Percentiles rank a stretch among this genome's conserved stretches.
Conservation (phyloP, 2,113 vertebrate genomes). For the Rissa tridactyla region DNA sequence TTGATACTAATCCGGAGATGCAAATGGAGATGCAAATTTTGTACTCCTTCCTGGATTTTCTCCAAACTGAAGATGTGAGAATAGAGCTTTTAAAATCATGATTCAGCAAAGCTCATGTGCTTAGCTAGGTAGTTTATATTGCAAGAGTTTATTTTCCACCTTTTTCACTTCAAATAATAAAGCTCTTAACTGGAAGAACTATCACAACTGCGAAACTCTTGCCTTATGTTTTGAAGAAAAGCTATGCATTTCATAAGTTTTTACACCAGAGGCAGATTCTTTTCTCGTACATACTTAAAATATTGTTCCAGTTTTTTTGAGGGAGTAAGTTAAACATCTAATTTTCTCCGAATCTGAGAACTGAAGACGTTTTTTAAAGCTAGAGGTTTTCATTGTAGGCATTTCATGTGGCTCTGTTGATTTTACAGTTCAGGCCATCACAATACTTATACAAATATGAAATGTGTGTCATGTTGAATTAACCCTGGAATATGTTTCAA, state of each 20-base stretch:
- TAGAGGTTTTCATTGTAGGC: neutral
- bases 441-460: neutral
- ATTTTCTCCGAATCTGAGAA: neutral
- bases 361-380: neutral
- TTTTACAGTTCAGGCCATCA: neutral
- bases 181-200: neutral
- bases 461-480: neutral
- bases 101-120: neutral
- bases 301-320: neutral
- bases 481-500: neutral
- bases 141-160: neutral
- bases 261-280: neutral
- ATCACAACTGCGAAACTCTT: neutral
- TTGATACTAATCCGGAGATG: neutral
- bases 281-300: neutral
- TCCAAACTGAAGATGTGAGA: neutral
- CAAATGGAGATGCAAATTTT: neutral
- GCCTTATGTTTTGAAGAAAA: neutral
- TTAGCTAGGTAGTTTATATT: neutral
- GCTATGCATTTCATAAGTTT: neutral
- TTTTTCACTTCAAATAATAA: neutral
- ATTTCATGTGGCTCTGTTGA: neutral
- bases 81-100: neutral
- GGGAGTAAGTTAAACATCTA: neutral
- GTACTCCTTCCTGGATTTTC: neutral